Percentiles rank a stretch among this genome's conserved stretches.
Conservation (phyloP, 2,797 vertebrate species). For the Stomatorhinus walkeri region DNA sequence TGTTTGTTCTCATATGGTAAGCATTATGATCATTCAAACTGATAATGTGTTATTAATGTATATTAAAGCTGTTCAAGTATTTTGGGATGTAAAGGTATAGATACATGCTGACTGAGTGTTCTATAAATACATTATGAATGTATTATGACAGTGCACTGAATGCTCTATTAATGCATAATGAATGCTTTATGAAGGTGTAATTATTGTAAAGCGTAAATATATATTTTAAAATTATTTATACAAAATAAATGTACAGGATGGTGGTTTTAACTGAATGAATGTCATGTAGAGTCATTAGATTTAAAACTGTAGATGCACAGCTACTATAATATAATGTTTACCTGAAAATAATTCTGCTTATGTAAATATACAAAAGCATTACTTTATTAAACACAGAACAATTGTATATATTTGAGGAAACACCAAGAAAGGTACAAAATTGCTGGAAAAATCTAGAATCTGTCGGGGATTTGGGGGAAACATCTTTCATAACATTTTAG, state of each 20-base stretch:
- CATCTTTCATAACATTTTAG: constrained; percentile 9
- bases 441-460: neutral
- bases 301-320: neutral
- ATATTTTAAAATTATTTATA: neutral
- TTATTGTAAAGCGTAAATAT: neutral
- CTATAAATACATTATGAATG: neutral
- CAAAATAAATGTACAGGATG: neutral
- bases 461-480: constrained; percentile 10
- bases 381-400: neutral
- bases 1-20: neutral
- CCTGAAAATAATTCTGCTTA: neutral
- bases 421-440: neutral
- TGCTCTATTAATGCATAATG: neutral
- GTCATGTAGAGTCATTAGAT: neutral
- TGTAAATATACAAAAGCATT: neutral
- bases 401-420: neutral
- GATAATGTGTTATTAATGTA: neutral
- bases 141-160: too few relatives aligned
- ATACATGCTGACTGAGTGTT: neutral
- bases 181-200: neutral
- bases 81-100: neutral
- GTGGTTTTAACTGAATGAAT: neutral
- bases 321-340: neutral
- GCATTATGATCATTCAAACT: neutral
- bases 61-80: neutral